These are phyloP conservation scores for Microctonus hyperodae DNA, from an alignment of 2,888 invertebrate species.

Conservation along the genomic window DNA sequence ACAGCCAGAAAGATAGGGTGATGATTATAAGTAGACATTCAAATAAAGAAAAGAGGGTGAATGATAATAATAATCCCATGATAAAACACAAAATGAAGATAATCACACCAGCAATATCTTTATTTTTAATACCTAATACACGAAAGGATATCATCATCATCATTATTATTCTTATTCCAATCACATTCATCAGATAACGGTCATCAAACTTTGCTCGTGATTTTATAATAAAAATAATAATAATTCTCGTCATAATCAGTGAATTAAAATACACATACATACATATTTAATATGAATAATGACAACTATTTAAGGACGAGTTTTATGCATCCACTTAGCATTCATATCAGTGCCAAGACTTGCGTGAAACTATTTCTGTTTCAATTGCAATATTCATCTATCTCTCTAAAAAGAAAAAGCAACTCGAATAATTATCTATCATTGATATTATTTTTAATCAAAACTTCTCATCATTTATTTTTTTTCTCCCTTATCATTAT, in stretches of 20 bases:
- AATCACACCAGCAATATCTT: neutral
- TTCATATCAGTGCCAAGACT: constrained; percentile 19
- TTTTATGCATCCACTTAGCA: constrained; percentile 10
- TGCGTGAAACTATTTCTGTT: constrained; percentile 39
- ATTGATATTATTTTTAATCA: neutral
- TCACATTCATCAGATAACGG: neutral
- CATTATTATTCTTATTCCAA: neutral
- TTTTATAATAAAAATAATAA: neutral
- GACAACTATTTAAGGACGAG: neutral
- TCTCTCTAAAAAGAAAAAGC: neutral
- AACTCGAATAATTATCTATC: constrained; percentile 6
- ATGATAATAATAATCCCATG: constrained; percentile 5
- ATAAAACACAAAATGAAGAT: constrained; percentile 8
- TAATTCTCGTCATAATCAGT: neutral
- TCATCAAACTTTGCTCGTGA: neutral
- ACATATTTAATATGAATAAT: neutral
- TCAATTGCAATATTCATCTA: constrained; percentile 32
- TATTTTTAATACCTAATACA: neutral
- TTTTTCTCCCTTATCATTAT: neutral
- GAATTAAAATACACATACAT: neutral
- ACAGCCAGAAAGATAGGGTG: neutral
- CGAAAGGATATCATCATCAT: neutral
- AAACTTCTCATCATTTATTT: neutral
- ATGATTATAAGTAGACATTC: neutral
- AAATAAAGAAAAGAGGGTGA: neutral